Percentiles rank a stretch among this genome's conserved stretches.
These are phyloP conservation scores for Falco rusticolus DNA, from an alignment of 2,797 vertebrate species.

Conservation along the genomic window DNA sequence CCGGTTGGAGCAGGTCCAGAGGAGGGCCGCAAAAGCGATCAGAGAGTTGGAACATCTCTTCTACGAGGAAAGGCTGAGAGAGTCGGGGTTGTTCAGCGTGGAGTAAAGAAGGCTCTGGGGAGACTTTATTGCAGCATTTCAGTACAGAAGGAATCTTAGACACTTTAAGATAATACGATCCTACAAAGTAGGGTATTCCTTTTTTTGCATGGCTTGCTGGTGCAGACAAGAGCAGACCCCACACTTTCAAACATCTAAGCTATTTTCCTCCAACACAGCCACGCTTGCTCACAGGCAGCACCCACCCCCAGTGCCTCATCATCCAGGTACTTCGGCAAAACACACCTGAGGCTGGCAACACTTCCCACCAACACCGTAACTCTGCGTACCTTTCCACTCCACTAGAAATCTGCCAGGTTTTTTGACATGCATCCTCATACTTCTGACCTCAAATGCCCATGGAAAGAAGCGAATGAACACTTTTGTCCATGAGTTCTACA, in stretches of 20 bases:
- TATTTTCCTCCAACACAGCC: constrained; percentile 2
- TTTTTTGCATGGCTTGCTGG: background rate
- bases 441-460: background rate
- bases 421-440: background rate
- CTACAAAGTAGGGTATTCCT: background rate
- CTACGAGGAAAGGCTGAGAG: background rate
- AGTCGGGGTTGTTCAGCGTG: background rate
- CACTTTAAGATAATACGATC: background rate
- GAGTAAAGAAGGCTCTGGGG: background rate
- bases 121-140: background rate
- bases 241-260: background rate
- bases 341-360: background rate
- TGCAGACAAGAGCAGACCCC: constrained; percentile 22
- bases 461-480: background rate
- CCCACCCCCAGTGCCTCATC: background rate
- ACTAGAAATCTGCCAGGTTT: background rate
- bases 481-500: background rate
- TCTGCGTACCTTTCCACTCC: background rate
- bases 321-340: background rate
- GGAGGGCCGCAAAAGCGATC: background rate
- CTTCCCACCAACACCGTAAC: background rate
- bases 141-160: background rate
- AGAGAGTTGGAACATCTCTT: background rate
- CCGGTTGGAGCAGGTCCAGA: too few species aligned
- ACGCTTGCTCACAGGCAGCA: background rate